Base-by-base conservation (phyloP, 2,888 invertebrate species). In the Altica lythri region DNA sequence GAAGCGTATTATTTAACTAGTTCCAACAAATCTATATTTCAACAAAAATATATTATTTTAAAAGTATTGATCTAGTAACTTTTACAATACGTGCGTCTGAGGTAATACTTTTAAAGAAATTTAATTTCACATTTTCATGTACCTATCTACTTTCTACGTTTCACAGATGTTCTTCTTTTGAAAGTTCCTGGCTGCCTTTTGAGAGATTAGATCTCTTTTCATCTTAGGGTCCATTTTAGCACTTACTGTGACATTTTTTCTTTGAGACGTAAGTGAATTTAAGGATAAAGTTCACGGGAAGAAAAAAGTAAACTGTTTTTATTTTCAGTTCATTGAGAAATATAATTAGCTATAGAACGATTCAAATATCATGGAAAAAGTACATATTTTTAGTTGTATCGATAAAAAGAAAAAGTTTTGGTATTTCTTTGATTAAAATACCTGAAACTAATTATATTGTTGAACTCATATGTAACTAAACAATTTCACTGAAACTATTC, bases 131-230 rank as follows among this genome's bases (percentile, higher is more conserved):
- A n/a, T 13, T 29, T 43, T 14, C 29, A 27, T 43, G 14, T 43
- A 43, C 30, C 30, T 43, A 43, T 13, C 30, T 30, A 13, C 30
- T 30, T 30, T 30, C 29, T 30, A 30, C 30, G 2, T 43, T 29
- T 27, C 43, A 29, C 42, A 42, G 42, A 42, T 42, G 42, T 42
- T 22, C 42, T 25, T 18, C 22, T 43, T 43, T 18, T 12, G 16
- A 43, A 43, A 27, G 25, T 29, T 16, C 3, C 13, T 4, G 30
- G 10, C 2, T 2, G 30, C 8, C 30, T 30, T 30, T 30, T 30
- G 30, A 30, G 6, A 30, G 10, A 30, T 12, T 29, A 9, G 29
- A 29, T 30, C 12, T n/a, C n/a, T 30, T 30, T 30, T 30, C 12
- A 30, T 30, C 13, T 13, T 2, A 30, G 13, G 30, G 30, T 30